Conservation (phyloP, 2,113 vertebrate genomes). For the Serranochromis macrocephalus region DNA sequence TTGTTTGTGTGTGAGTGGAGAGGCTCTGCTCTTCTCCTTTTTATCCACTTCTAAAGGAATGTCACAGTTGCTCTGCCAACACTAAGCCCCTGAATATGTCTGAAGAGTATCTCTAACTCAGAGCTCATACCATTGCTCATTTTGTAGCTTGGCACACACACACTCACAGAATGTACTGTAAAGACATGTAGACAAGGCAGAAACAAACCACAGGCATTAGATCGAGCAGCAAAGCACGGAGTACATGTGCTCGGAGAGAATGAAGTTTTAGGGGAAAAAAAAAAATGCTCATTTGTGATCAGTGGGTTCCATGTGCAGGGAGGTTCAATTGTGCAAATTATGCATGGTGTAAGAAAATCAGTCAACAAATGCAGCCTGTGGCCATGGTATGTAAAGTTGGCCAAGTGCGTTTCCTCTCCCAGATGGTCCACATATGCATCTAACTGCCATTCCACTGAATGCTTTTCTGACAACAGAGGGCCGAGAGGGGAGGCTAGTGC, state of each 20-base stretch:
- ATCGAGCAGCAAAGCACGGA: neutral
- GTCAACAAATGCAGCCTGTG: slow-evolving; percentile 47
- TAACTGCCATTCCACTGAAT: slow-evolving; percentile 41
- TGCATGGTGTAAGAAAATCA: slow-evolving; percentile 19
- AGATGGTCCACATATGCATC: slow-evolving; percentile 72
- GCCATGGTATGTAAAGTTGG: slow-evolving; percentile 57
- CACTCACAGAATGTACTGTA: neutral
- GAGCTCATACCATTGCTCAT: neutral
- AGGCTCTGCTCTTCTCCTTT: slow-evolving; percentile 3
- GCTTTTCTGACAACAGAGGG: slow-evolving; percentile 55
- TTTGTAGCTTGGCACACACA: slow-evolving; percentile 9
- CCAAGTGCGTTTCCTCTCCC: slow-evolving; percentile 44
- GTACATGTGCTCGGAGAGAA: neutral
- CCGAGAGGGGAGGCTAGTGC: slow-evolving; percentile 35
- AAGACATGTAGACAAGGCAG: neutral
- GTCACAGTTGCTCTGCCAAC: slow-evolving; percentile 38
- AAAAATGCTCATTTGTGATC: neutral
- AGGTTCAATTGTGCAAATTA: slow-evolving; percentile 38
- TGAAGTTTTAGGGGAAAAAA: neutral
- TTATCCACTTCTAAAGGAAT: slow-evolving; percentile 42
- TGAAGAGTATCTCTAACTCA: neutral
- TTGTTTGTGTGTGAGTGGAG: slow-evolving; percentile 5
- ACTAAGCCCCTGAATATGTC: slow-evolving; percentile 23
- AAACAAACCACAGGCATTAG: neutral
- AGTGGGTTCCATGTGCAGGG: slow-evolving; percentile 9